phyloP scores from a whole-genome alignment of 1,140 invertebrate species.

The Aphidius gifuensis region DNA sequence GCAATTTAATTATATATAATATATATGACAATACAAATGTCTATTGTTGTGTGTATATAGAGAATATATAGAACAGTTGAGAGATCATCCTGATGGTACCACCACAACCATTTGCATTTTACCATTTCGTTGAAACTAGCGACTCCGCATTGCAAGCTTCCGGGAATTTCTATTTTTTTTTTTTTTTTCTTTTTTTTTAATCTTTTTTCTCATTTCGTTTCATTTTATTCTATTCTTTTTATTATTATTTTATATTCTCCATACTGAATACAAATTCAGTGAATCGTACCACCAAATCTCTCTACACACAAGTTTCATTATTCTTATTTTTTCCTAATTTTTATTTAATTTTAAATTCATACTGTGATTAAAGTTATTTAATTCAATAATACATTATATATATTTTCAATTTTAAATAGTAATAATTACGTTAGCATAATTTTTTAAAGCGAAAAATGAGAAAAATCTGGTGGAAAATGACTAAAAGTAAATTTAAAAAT shows the following conservation, averaged over 20 bases:
- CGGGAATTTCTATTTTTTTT: background rate
- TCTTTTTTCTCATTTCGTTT: background rate
- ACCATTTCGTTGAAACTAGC: constrained; percentile 24
- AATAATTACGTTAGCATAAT: too few species aligned
- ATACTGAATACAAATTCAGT: constrained; percentile 13
- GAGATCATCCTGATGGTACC: background rate
- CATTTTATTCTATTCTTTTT: background rate
- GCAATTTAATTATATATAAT: background rate
- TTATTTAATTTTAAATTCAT: background rate
- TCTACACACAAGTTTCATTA: background rate
- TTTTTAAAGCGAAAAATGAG: too few species aligned
- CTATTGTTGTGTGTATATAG: too few species aligned
- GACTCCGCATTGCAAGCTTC: constrained; percentile 4
- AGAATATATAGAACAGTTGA: too few species aligned
- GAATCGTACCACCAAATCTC: background rate
- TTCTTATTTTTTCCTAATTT: background rate
- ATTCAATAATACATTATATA: too few species aligned
- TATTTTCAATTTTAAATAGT: too few species aligned
- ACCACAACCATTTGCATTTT: constrained; percentile 26
- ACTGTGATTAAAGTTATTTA: too few species aligned
- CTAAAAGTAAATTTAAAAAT: too few species aligned
- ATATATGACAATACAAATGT: too few species aligned
- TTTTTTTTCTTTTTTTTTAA: constrained; percentile 3
- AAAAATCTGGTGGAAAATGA: too few species aligned
- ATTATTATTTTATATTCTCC: background rate